Conservation (phyloP, 2,113 vertebrate species). For the Corydoras maculifer region DNA sequence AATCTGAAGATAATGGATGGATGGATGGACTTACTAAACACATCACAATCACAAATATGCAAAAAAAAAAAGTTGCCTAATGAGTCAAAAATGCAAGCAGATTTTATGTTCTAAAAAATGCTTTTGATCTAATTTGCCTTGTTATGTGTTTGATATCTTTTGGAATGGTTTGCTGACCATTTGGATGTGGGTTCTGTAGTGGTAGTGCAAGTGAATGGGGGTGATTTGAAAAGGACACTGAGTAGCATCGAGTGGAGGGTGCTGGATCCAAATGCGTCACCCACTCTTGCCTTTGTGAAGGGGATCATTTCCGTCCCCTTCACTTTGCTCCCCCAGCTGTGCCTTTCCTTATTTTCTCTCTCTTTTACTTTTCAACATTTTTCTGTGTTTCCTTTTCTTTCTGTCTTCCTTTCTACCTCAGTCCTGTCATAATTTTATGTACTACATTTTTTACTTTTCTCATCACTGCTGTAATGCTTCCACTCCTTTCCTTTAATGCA, state of each 20-base stretch:
- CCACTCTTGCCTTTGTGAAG: conserved; percentile 26
- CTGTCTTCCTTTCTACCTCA: conserved; percentile 1
- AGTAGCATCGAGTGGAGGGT: conserved; percentile 24
- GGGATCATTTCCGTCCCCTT: conserved; percentile 37
- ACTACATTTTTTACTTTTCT: no score
- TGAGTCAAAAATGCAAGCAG: no score
- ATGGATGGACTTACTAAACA: no score
- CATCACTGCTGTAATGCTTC: no score
- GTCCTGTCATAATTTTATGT: background rate
- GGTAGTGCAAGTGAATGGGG: conserved; percentile 22
- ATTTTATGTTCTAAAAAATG: background rate
- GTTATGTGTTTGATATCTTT: background rate
- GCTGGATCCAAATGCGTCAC: conserved; percentile 38
- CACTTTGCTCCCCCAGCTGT: conserved; percentile 34
- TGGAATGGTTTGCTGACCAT: background rate
- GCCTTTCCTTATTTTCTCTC: conserved; percentile 12
- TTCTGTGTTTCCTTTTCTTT: background rate
- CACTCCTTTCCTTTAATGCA: no score
- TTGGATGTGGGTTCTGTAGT: conserved; percentile 10
- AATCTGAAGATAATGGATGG: no score
- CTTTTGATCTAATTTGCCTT: conserved; percentile 3
- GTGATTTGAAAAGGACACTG: conserved; percentile 32
- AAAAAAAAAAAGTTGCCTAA: no score
- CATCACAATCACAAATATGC: no score
- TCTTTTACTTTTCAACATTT: background rate